Evolutionary conservation across 2,797 vertebrate species (phyloP).

Genomic region (Acomys russatus): DNA sequence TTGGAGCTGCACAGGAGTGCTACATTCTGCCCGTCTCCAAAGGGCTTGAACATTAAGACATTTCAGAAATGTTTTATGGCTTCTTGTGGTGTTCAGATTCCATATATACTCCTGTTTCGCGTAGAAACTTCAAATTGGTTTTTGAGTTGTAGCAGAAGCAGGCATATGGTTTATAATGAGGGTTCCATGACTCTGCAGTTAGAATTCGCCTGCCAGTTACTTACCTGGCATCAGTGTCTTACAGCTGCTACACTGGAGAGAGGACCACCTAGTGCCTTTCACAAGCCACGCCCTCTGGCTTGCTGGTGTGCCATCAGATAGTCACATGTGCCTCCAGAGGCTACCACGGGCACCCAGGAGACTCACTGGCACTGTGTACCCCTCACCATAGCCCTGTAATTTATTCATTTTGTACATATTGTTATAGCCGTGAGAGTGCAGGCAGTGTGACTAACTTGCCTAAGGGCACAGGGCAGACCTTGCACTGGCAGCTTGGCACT

Average conservation of each 20-base stretch:
- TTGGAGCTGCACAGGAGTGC: accelerated
- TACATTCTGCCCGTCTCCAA: background rate
- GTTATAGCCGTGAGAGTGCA: background rate
- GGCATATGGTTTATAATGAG: background rate
- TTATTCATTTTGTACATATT: accelerated
- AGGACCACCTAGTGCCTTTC: accelerated
- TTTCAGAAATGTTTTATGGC: background rate
- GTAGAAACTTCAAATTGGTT: background rate
- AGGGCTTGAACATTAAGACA: background rate
- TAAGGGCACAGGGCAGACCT: background rate
- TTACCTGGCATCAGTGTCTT: background rate
- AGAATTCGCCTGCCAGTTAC: background rate
- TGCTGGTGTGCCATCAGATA: accelerated
- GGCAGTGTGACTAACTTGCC: no score
- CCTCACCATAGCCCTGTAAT: background rate
- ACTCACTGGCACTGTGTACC: accelerated
- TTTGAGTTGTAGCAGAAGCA: background rate
- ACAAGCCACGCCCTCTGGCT: background rate
- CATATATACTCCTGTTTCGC: background rate
- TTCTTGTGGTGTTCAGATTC: background rate
- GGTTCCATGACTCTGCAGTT: background rate
- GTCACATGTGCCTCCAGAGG: accelerated
- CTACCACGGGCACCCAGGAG: no score
- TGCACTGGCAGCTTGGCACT: background rate
- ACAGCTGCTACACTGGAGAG: background rate